These are phyloP conservation scores for Pachymerium ferrugineum DNA, from an alignment of 2,888 invertebrate species.

Conservation along the genomic window DNA sequence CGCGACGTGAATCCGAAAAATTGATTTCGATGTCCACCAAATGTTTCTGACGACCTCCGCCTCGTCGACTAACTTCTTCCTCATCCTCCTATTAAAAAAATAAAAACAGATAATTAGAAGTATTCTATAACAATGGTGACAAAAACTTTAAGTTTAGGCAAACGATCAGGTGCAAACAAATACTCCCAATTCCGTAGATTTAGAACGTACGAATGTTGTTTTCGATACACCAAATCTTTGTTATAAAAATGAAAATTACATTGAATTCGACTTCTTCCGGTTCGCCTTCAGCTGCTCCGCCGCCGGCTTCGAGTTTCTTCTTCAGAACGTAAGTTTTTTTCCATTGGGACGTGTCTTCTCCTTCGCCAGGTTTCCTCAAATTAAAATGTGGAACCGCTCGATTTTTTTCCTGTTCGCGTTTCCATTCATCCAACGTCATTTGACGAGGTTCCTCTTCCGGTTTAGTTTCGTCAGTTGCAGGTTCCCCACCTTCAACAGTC, in stretches of 20 bases:
- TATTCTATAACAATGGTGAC: not conserved
- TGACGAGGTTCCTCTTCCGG: conserved; percentile 72
- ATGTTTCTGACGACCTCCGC: conserved; percentile 76
- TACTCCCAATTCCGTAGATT: no score
- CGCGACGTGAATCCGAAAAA: conserved; percentile 72
- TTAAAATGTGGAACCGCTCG: conserved; percentile 83
- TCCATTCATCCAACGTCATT: conserved; percentile 91
- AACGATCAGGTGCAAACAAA: no score
- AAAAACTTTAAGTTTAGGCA: not conserved
- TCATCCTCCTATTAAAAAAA: conserved; percentile 38
- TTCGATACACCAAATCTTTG: not conserved
- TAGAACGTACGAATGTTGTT: no score
- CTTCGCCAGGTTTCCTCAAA: conserved; percentile 88
- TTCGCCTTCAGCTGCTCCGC: conserved; percentile 64
- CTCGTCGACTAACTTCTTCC: conserved; percentile 38
- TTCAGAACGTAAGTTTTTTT: conserved; percentile 47
- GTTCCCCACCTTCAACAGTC: conserved; percentile 30
- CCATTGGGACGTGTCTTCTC: conserved; percentile 85
- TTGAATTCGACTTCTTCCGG: conserved; percentile 36
- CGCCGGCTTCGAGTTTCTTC: conserved; percentile 61
- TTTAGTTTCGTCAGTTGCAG: conserved; percentile 4
- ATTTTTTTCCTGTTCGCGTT: conserved; percentile 67
- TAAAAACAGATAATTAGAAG: not conserved
- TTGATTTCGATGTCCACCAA: conserved; percentile 81
- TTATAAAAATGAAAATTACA: not conserved